A percentile compares a stretch with the other conserved stretches of the same genome.
Conservation (phyloP, 1,140 invertebrate genomes). For the Apis mellifera region Amel_HAv3.1 CM009932.2:3218501-3219000, state of each 20-base stretch:
- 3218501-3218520: not conserved
- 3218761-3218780: not conserved
- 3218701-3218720: not conserved
- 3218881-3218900: constrained; percentile 62
- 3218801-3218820: constrained; percentile 51
- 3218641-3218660: constrained; percentile 26
- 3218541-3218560: not conserved
- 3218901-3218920: constrained; percentile 72
- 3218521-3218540: constrained; percentile 16
- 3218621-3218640: constrained; percentile 59
- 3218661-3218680: constrained; percentile 18
- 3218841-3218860: constrained; percentile 71
- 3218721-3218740: not conserved
- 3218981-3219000: constrained; percentile 55
- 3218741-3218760: constrained; percentile 1
- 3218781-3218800: not conserved
- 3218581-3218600: constrained; percentile 63
- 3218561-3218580: constrained; percentile 46
- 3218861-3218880: constrained; percentile 71
- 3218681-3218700: constrained; percentile 33
- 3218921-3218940: constrained; percentile 61
- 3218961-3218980: constrained; percentile 48
- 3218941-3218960: constrained; percentile 62
- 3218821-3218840: constrained; percentile 59
- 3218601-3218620: constrained; percentile 38